A percentile compares a stretch with the other conserved stretches of the same genome.
phyloP scores from a whole-genome alignment of 2,888 invertebrate species.

The Machimus atricapillus region DNA sequence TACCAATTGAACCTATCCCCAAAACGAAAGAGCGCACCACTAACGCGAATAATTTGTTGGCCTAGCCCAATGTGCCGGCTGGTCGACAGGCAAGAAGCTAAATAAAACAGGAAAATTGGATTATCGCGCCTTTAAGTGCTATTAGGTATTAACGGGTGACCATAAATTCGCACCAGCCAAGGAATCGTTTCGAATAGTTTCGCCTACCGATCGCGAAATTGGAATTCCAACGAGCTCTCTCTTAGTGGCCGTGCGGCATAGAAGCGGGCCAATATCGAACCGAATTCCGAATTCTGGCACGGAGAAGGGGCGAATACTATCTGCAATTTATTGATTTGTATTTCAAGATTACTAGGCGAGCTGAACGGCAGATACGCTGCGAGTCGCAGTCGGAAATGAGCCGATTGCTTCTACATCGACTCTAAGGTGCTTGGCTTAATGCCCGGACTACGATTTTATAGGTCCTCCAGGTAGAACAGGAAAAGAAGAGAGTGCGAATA shows the following conservation, averaged over 20 bases:
- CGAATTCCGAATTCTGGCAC: background rate
- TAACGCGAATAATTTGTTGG: background rate
- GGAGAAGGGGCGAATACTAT: background rate
- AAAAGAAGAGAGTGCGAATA: background rate
- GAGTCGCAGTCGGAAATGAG: background rate
- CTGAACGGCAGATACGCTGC: background rate
- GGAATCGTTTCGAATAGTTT: constrained; percentile 3
- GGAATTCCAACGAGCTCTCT: background rate
- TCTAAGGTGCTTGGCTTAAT: background rate
- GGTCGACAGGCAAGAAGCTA: background rate
- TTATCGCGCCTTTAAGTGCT: constrained; percentile 10
- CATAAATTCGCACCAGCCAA: background rate
- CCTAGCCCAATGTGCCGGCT: background rate
- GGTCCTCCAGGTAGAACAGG: background rate
- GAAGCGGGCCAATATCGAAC: background rate
- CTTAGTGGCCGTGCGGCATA: background rate
- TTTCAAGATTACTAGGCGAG: background rate
- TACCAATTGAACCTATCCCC: background rate
- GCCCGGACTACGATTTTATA: background rate
- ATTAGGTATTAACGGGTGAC: background rate
- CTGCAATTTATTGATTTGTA: constrained; percentile 1
- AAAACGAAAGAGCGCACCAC: background rate
- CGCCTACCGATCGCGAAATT: background rate
- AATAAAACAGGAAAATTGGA: constrained; percentile 15
- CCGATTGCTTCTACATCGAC: background rate